Conservation (phyloP, 2,888 invertebrate species). For the Archips xylosteana region DNA sequence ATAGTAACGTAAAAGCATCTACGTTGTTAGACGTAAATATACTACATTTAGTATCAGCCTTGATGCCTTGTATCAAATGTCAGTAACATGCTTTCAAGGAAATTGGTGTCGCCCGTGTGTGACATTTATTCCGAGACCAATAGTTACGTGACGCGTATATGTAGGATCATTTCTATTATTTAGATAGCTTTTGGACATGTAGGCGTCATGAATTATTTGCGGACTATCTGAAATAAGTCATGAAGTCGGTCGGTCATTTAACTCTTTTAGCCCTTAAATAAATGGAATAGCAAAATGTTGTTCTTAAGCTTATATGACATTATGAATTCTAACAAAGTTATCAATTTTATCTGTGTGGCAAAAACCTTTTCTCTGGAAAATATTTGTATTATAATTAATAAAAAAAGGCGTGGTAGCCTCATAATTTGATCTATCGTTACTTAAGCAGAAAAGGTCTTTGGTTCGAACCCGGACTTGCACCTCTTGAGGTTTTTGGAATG, state of each 20-base stretch:
- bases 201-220: neutral
- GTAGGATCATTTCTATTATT: neutral
- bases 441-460: no score
- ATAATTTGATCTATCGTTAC: no score
- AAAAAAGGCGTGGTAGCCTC: no score
- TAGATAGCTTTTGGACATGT: constrained; percentile 8
- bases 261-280: no score
- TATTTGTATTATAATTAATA: no score
- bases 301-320: no score
- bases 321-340: no score
- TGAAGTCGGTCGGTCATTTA: neutral
- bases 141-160: constrained; percentile 15
- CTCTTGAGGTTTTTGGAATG: no score
- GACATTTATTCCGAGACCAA: constrained; percentile 48
- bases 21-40: constrained; percentile 21
- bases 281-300: no score
- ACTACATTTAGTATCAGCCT: constrained; percentile 41
- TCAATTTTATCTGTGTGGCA: no score
- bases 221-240: neutral
- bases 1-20: constrained; percentile 9
- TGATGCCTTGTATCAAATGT: constrained; percentile 50
- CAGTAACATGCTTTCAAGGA: constrained; percentile 51
- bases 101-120: constrained; percentile 48
- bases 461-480: no score
- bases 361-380: no score